phyloP scores from a whole-genome alignment of 2,113 vertebrate genomes.

The Malurus elegans region DNA sequence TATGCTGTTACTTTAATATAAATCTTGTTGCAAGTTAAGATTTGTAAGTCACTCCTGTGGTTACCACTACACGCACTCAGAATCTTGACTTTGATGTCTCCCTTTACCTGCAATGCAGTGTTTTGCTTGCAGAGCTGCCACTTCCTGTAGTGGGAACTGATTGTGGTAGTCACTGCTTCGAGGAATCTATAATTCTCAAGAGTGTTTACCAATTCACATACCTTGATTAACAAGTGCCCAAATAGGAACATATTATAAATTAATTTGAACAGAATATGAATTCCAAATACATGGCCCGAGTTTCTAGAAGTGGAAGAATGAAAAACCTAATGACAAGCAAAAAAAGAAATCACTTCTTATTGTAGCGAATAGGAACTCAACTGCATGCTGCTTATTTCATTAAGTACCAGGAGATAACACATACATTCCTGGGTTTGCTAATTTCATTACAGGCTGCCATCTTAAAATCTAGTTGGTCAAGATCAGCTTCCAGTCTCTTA shows the following conservation, averaged over 20 bases:
- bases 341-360: not conserved
- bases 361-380: not conserved
- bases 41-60: not conserved
- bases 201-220: not conserved
- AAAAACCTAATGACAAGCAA: not conserved
- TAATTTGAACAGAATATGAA: not conserved
- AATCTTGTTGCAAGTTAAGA: not conserved
- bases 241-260: not conserved
- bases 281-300: not conserved
- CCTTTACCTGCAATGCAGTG: constrained; percentile 6
- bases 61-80: not conserved
- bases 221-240: not conserved
- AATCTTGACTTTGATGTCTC: not conserved
- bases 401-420: not conserved
- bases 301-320: not conserved
- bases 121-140: not conserved
- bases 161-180: not conserved
- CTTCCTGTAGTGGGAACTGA: not conserved
- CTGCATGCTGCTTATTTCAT: not conserved
- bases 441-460: not conserved
- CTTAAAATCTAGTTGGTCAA: not conserved
- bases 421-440: not conserved
- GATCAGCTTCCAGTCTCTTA: not conserved
- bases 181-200: not conserved
- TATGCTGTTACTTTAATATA: not conserved